Base-by-base conservation (phyloP, 2,888 invertebrate genomes). In the Odontothrips loti region DNA sequence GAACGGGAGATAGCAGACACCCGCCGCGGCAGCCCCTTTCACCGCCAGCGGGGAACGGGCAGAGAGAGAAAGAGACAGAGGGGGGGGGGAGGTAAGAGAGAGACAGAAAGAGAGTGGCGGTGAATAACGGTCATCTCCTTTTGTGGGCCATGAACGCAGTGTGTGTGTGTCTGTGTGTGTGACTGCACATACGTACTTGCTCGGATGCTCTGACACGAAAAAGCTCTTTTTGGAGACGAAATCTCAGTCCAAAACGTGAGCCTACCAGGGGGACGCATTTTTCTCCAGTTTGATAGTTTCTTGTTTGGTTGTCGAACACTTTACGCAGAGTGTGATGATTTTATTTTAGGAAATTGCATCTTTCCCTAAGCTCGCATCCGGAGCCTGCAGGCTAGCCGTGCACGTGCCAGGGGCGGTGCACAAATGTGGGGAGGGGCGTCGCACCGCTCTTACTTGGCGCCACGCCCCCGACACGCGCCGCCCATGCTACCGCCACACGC, bases 121-220 rank as follows among this genome's bases (percentile, higher is more conserved):
- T 68, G 68, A 68, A 68, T 68, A 68, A 68, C 68, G 68, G 68
- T 68, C 68, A 68, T 68, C 68, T 68, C 23, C 23, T 68, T 68
- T 68, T 68, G 68, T 68, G 68, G 68, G 68, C 68, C 68, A 68
- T 68, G 23, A 68, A 68, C 68, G 6, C 68, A 2, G 20, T 10
- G 48, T 48, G 48, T 48, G 51, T 51, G 51, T 51, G 51, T 51
- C 6, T 51, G 51, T 20, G 51, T 51, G 51, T 51, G 51, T 51
- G 6, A 12, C 51, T 51, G 51, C 34, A 43, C 34, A 43, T 6
- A 43, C 34, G 6, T 6, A 43, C 34, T 43, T 43, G 6, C 34
- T 43, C 34, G 34, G 34, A 43, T 43, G 68, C 68, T 9, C 68
- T 0, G 23, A 68, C 68, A 68, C 27, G 68, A 23, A 68, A 68